phyloP scores from a whole-genome alignment of 1,140 invertebrate genomes.

The Glomeris maerens region DNA sequence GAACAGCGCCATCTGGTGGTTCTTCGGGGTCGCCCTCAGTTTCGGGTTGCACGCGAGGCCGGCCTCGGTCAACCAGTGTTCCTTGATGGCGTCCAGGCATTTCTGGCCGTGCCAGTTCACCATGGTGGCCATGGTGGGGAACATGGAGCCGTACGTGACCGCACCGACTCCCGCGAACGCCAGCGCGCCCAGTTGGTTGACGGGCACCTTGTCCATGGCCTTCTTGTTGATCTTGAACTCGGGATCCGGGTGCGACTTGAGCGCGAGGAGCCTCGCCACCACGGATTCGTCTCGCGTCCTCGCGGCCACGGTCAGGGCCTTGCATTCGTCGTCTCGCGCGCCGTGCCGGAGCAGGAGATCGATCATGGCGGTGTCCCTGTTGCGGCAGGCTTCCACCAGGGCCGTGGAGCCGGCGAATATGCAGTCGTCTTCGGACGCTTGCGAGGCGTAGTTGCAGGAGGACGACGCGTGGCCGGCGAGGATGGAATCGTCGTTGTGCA shows the following conservation, averaged over 20 bases:
- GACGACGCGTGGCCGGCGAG: conserved; percentile 32
- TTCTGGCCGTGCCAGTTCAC: conserved; percentile 86
- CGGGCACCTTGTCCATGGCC: conserved; percentile 48
- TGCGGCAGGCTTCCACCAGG: conserved; percentile 56
- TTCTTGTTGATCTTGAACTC: conserved; percentile 80
- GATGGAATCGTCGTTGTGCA: not conserved
- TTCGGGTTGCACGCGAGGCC: conserved; percentile 70
- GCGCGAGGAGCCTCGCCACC: conserved; percentile 55
- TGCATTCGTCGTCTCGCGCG: conserved; percentile 73
- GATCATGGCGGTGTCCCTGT: conserved; percentile 45
- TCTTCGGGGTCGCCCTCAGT: conserved; percentile 51
- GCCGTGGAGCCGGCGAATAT: conserved; percentile 36
- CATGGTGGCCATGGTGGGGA: conserved; percentile 75
- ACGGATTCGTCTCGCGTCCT: conserved; percentile 52
- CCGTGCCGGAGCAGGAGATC: conserved; percentile 67
- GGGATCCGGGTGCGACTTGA: conserved; percentile 57
- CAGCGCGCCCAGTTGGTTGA: conserved; percentile 34
- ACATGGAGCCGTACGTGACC: conserved; percentile 60
- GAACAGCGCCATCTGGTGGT: conserved; percentile 56
- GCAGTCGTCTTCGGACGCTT: conserved; percentile 8
- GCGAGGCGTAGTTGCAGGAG: conserved; percentile 9
- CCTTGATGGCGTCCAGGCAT: conserved; percentile 46
- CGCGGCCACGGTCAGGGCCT: conserved; percentile 57
- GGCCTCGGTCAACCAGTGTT: conserved; percentile 70
- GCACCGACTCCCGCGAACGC: conserved; percentile 37